Conservation (phyloP, 2,797 vertebrate genomes). For the Anguilla marmorata region DNA sequence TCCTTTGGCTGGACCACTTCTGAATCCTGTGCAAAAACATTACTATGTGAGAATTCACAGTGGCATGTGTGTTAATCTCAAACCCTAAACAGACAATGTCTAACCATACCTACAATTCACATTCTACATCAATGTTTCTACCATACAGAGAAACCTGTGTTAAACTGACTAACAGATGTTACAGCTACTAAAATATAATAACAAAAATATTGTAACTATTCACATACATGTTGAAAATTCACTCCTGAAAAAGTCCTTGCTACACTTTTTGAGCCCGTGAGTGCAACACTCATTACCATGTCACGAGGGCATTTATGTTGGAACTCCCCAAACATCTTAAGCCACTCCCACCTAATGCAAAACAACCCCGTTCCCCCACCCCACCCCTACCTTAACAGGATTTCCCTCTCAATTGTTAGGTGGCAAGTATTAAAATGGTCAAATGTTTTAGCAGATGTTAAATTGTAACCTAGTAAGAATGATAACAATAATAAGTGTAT, state of each 20-base stretch:
- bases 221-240: neutral
- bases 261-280: neutral
- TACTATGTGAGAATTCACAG: neutral
- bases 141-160: no score
- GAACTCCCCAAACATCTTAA: conserved; percentile 10
- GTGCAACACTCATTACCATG: neutral
- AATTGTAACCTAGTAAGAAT: neutral
- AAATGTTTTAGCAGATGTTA: neutral
- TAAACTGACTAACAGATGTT: neutral
- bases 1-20: conserved; percentile 26
- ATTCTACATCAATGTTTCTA: neutral
- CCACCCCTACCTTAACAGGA: neutral
- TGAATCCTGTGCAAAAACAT: neutral
- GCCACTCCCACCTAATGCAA: neutral
- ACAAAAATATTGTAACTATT: neutral
- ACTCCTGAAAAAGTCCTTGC: neutral
- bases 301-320: neutral
- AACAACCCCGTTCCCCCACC: neutral
- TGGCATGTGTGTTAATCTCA: neutral
- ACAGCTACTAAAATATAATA: neutral
- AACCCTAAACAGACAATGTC: neutral
- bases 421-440: neutral
- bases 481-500: neutral
- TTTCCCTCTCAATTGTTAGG: neutral
- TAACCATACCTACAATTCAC: neutral